Base-by-base conservation (phyloP, 2,797 vertebrate species). In the Anas bernieri region DNA sequence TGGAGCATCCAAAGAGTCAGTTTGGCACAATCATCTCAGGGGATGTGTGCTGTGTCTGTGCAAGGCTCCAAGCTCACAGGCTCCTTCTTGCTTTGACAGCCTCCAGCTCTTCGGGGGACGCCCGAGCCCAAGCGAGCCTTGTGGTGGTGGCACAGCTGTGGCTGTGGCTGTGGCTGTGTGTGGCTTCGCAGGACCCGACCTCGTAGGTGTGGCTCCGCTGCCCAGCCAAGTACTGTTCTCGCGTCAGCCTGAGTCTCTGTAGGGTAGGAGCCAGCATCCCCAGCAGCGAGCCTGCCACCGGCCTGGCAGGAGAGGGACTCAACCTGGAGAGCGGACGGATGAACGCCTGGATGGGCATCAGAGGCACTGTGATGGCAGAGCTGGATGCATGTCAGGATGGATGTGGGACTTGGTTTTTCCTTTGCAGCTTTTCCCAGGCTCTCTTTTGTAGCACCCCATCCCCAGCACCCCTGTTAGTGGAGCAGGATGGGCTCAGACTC, bases 41-140 rank as follows among this genome's bases (percentile, higher is more conserved):
- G 50, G 14, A 16, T 28, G 50, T 9, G 14, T 52, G 14, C 25
- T 52, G 39, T 1, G 2, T 3, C 30, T 2, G 14, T 62, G 8
- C 45, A 1, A 0, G 28, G 43, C 3, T 58, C 4, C 1, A 16
- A 7, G 25, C 70, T 96, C 3, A 96, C 0, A 0, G 1, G 12
- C 6, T 0, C 64, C 15, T 52, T 13, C 2, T 88, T 97, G 85
- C 89, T 28, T 97, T 78, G 59, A 50, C 96, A 98, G 98, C 98
- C 62, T 97, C 98, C 83, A 98, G 97, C 94, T 97, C 98, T 78
- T 97, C 98, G 17, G 74, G 54, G 20, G 90, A 97, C 54, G 95
- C 20, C 85, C 94, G 88, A 16, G 90, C 92, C 45, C 97, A 15
- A 95, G 96, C 50, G 0, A 73, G 97, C 63, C 94, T 97, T 9